Base-by-base conservation (phyloP, 1,140 invertebrate species). In the Telenomus remus region DNA sequence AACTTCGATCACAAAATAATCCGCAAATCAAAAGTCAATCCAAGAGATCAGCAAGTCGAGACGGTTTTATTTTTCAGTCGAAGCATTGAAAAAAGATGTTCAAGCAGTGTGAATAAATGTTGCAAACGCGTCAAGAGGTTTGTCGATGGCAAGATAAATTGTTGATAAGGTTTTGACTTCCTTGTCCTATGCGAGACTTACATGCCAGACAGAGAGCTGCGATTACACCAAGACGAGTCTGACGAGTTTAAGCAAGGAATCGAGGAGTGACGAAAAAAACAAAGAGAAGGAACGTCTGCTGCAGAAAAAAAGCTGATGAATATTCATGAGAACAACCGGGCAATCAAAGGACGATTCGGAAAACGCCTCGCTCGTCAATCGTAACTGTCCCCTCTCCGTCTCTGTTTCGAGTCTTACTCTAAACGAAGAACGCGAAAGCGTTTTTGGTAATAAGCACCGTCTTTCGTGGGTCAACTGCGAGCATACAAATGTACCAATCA, bases 401-500 rank as follows among this genome's bases (percentile, higher is more conserved):
- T 27, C 19, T 27, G 19, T 6, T n/a, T n/a, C 19, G 19, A 27
- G 19, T 27, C 19, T 27, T 27, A 27, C 2, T 6, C 19, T 27
- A 6, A 3, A 27, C 19, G 2, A 6, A 3, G 19, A 27, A 27
- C 19, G 19, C 19, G 6, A 27, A 27, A 27, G 19, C 19, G 19
- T 27, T 27, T 27, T 27, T 27, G 19, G 19, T 27, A 27, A 27
- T 27, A 27, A 27, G 19, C 6, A 60, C n/a, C 16, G 56, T 33
- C 16, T 44, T 43, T 34, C 37, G 12, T 16, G 16, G 3, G 27
- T 27, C 43, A 64, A 64, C 37, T 64, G 43, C 54, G 55, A 65
- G 61, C 54, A 65, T 65, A 65, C 51, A 56, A 65, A 56, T 42
- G 61, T 5, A 37, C 51, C 61, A 55, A 66, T 66, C 63, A 66